Base-by-base conservation (phyloP, 2,888 invertebrate genomes). In the Helleia helle region DNA sequence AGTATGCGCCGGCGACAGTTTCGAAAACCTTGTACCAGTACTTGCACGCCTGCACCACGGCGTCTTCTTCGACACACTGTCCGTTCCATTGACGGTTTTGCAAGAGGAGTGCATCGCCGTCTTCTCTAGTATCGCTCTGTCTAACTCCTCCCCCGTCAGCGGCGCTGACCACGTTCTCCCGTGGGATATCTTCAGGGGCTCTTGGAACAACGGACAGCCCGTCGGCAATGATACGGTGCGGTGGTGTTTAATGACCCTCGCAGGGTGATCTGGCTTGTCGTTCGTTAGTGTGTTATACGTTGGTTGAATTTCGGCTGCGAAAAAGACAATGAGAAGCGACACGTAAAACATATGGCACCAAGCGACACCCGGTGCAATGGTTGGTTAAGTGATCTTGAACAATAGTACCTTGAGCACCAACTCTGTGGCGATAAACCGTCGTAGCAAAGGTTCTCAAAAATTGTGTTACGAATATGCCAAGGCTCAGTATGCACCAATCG, bases 131-230 rank as follows among this genome's bases (percentile, higher is more conserved):
- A 64, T 55, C 39, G 64, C 68, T 11, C 65, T 57, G 43, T 73
- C 71, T 42, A 74, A 65, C 54, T 85, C 84, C 47, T 84, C 87
- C 44, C 87, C 88, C 4, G 88, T 87, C 50, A 91, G 69, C 47
- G 91, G 91, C 64, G 90, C 88, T 59, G 91, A 91, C 64, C 90
- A 84, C 49, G 91, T 91, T 66, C 91, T 86, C 69, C 89, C 90
- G 73, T 91, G 91, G 50, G 64, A 65, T 34, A 83, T 74, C 59
- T 67, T 71, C 49, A 73, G 57, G 7, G 76, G 71, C 49, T 77
- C 80, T 58, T 65, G 69, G 62, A 68, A 73, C 38, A 68, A 49
- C 29, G 69, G 61, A 50, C 70, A 76, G 2, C 79, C 81, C 47
- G 69, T 64, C 36, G 83, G 83, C 45, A 83, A 58, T 3, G 83